Evolutionary conservation across 2,888 invertebrate genomes (phyloP), one percentile per base, ranked within the genome.

Genomic region (Gastrophysa polygoni): DNA sequence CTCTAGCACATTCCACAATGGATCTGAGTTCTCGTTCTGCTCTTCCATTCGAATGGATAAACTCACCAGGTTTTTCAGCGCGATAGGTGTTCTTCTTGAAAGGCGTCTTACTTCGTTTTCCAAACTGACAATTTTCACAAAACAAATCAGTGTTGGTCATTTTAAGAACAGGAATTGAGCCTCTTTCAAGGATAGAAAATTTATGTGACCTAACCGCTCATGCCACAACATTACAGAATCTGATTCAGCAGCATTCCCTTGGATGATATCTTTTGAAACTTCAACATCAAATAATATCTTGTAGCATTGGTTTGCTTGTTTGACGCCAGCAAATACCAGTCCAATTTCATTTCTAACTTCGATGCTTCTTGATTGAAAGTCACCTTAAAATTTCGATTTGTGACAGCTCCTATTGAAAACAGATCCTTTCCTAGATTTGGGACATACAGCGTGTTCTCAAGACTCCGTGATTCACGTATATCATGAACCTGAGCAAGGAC

Each of bases 1-100:
- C 59, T 52, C 73, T 66, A 3, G 77, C 76, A 50, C 56, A 65
- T 61, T 79, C 78, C 10, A 77, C 68, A 14, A 78, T 68, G n/a
- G 77, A 77, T 20, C 77, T 48, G 34, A 74, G 74, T 46, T 77
- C 72, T 28, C 77, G 46, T 61, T 80, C 77, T 1, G 69, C 61
- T 50, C 61, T 63, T 6, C 75, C 77, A 68, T 78, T 79, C 2
- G 43, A 44, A 44, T 54, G 21, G 3, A 52, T 52, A 20, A 1
- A 32, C 24, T 43, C 43, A 5, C 43, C 21, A 10, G 43, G 43
- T 20, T 20, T 54, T 8, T 43, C 10, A 14, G 21, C 43, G 5
- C 43, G 24, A 18, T 16, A 11, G 1, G 24, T 2, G 6, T n/a
- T 43, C 2, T 2, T 18, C 17, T 43, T 38, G 28, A 54, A 43